Base-by-base conservation (phyloP, 2,113 vertebrate species). In the Himantopus leucocephalus region DNA sequence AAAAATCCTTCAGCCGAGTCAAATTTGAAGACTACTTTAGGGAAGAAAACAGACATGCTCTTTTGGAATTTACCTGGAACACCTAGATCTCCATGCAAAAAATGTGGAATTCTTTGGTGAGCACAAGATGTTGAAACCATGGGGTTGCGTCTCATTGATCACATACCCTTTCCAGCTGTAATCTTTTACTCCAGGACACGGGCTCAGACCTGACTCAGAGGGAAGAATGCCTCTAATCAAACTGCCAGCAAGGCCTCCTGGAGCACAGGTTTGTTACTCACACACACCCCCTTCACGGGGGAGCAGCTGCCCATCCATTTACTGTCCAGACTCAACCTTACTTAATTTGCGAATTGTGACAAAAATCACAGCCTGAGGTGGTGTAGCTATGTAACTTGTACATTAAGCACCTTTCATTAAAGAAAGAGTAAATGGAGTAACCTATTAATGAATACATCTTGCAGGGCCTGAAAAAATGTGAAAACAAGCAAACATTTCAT, bases 401-500 rank as follows among this genome's bases (percentile, higher is more conserved):
- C 26, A 23, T 90, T 92, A 90, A 62, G 35, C 21, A 88, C n/a
- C 43, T 86, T 95, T 52, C 80, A 92, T 74, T 91, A 92, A 74
- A 85, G 41, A 75, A 93, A 83, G 59, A 37, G 35, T 45, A 92
- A 88, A 91, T 45, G 88, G 41, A 94, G 86, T 35, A 90, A 72
- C 26, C 75, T 76, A 56, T 80, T 81, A 95, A 94, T 52, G 58
- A 78, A 91, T 82, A 81, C 66, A 85, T 81, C 58, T 95, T 82
- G 79, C 77, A 80, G 62, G 73, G 52, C 58, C 91, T 50, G 60
- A 90, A 92, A 45, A 94, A 91, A 88, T 74, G 74, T 91, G 85
- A 91, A 94, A 96, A 95, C 70, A 95, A 96, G 94, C 81, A 95
- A 94, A 90, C 72, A 94, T 96, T 92, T 96, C 89, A 88, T 93